Evolutionary conservation across 1,140 invertebrate genomes (phyloP).

Genomic region (Littorina saxatilis): DNA sequence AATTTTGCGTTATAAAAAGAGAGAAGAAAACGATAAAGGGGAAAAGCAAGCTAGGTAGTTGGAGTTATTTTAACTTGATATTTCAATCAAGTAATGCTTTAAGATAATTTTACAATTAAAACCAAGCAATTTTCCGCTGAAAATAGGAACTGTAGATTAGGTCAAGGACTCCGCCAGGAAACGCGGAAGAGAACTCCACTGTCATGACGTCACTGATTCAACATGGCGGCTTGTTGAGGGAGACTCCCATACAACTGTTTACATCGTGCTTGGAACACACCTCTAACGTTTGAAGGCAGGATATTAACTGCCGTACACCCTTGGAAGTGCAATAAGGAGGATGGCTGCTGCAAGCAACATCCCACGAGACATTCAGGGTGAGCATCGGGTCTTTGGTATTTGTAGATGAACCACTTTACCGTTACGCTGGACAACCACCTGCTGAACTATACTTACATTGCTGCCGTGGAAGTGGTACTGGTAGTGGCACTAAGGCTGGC

Average conservation of each 20-base stretch:
- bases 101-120: no score
- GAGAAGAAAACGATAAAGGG: no score
- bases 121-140: no score
- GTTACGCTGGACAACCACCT: background rate
- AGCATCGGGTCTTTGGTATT: conserved; percentile 7
- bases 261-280: background rate
- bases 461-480: no score
- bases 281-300: background rate
- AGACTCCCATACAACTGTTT: conserved; percentile 32
- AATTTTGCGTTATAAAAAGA: no score
- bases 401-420: conserved; percentile 1
- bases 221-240: conserved; percentile 33
- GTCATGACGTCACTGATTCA: conserved; percentile 11
- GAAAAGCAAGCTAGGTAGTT: no score
- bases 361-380: conserved; percentile 58
- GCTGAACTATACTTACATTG: no score
- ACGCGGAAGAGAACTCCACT: conserved; percentile 40
- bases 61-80: no score
- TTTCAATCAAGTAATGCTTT: no score
- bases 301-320: background rate
- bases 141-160: no score
- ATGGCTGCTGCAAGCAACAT: conserved; percentile 58
- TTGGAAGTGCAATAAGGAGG: background rate
- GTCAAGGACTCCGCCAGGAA: conserved; percentile 25
- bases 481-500: no score